These are phyloP conservation scores for Rhizoglyphus robini DNA, from an alignment of 1,140 invertebrate species.

Conservation along the genomic window DNA sequence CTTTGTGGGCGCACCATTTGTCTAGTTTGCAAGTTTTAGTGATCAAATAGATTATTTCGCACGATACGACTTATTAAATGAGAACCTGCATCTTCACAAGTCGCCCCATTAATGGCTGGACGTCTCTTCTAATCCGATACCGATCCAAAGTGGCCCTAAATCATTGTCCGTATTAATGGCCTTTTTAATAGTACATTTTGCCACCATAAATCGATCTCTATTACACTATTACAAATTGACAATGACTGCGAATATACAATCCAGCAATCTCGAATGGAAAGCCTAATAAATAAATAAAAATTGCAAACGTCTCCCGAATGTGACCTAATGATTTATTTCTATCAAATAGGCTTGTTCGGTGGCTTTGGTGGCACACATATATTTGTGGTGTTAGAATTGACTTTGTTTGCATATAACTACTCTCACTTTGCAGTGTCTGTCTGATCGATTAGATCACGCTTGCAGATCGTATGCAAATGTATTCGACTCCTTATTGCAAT, in stretches of 20 bases:
- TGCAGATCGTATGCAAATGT: slow-evolving; percentile 8
- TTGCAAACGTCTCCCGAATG: background rate
- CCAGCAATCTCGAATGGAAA: background rate
- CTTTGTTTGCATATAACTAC: background rate
- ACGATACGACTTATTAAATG: background rate
- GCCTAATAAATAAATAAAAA: background rate
- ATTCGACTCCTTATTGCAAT: background rate
- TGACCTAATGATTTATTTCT: slow-evolving; percentile 9
- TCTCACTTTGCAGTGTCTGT: background rate
- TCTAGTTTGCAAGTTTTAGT: background rate
- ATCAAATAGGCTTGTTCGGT: background rate
- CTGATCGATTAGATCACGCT: background rate
- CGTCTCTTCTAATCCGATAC: background rate
- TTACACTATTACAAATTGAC: no score
- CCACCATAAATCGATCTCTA: slow-evolving; percentile 8
- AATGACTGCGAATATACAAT: background rate
- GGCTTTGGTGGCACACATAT: background rate
- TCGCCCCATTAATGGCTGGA: background rate
- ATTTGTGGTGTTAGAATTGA: background rate
- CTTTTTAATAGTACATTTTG: background rate
- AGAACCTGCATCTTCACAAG: background rate
- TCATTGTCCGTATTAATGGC: background rate
- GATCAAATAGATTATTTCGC: background rate
- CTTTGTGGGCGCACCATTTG: background rate
- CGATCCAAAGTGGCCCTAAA: background rate